A percentile compares a stretch with the other conserved stretches of the same genome.
These are phyloP conservation scores for Vandiemenella viatica DNA, from an alignment of 2,888 invertebrate species.

Conservation along the genomic window DNA sequence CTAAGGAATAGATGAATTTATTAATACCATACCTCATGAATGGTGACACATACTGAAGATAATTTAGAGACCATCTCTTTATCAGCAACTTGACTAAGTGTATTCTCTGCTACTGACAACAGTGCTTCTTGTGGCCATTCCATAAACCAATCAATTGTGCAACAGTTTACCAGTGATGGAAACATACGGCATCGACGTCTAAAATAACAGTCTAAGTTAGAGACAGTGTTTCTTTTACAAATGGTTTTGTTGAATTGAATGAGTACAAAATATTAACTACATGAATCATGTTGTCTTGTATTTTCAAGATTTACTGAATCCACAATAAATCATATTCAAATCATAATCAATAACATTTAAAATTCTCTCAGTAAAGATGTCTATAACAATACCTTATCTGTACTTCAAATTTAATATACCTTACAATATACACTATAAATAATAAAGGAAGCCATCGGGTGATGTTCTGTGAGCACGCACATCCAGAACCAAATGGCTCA, in stretches of 20 bases:
- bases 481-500: too few relatives aligned
- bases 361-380: too few relatives aligned
- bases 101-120: slow-evolving; percentile 61
- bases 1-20: too few relatives aligned
- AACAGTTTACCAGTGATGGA: slow-evolving; percentile 82
- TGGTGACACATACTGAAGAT: slow-evolving; percentile 50
- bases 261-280: neutral
- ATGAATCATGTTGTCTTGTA: neutral
- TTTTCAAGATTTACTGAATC: too few relatives aligned
- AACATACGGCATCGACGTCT: slow-evolving; percentile 83
- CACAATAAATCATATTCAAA: too few relatives aligned
- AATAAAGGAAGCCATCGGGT: too few relatives aligned
- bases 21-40: slow-evolving; percentile 43
- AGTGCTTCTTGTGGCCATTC: slow-evolving; percentile 84
- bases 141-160: slow-evolving; percentile 88
- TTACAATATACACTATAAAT: too few relatives aligned
- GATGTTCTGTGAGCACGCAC: too few relatives aligned
- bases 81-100: slow-evolving; percentile 42
- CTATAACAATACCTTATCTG: too few relatives aligned
- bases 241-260: neutral
- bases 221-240: neutral
- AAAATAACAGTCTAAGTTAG: slow-evolving; percentile 21
- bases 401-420: too few relatives aligned
- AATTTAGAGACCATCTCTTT: slow-evolving; percentile 35
- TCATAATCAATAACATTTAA: too few relatives aligned